Conservation (phyloP, 2,113 vertebrate genomes). For the Epinephelus fuscoguttatus region DNA sequence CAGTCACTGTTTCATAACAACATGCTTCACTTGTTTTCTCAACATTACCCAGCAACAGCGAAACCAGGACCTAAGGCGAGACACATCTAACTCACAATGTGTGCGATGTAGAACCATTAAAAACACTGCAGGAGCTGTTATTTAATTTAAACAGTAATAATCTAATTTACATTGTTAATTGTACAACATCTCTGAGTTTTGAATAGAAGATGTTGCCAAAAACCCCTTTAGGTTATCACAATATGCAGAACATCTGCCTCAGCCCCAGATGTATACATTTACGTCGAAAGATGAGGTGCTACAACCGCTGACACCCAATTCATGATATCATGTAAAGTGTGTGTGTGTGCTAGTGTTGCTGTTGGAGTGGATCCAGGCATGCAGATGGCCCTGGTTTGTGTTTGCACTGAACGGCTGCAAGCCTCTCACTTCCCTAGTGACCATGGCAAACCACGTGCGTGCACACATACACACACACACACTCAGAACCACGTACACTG, state of each 20-base stretch:
- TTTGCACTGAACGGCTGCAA: constrained; percentile 76
- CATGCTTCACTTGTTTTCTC: constrained; percentile 70
- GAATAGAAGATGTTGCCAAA: constrained; percentile 11
- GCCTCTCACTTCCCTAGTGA: constrained; percentile 72
- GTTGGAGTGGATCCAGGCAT: constrained; percentile 78
- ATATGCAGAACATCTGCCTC: constrained; percentile 68
- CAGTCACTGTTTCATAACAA: constrained; percentile 74
- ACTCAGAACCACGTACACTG: background rate
- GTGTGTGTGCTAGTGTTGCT: constrained; percentile 67
- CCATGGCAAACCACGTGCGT: constrained; percentile 64
- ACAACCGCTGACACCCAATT: constrained; percentile 70
- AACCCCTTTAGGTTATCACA: constrained; percentile 31
- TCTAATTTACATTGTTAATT: constrained; percentile 33
- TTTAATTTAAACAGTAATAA: background rate
- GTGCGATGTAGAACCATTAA: constrained; percentile 35
- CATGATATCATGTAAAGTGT: constrained; percentile 71
- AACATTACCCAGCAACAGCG: constrained; percentile 61
- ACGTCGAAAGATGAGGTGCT: constrained; percentile 68
- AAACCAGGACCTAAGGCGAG: constrained; percentile 44
- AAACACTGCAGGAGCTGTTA: constrained; percentile 30
- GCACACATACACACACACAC: constrained; percentile 2
- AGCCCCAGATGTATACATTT: constrained; percentile 49
- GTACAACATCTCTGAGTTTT: constrained; percentile 11
- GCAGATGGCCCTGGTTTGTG: constrained; percentile 82
- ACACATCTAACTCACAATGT: constrained; percentile 23